Evolutionary conservation across 1,140 invertebrate species (phyloP).

Genomic region (Hyposmocoma kahamanoa): DNA sequence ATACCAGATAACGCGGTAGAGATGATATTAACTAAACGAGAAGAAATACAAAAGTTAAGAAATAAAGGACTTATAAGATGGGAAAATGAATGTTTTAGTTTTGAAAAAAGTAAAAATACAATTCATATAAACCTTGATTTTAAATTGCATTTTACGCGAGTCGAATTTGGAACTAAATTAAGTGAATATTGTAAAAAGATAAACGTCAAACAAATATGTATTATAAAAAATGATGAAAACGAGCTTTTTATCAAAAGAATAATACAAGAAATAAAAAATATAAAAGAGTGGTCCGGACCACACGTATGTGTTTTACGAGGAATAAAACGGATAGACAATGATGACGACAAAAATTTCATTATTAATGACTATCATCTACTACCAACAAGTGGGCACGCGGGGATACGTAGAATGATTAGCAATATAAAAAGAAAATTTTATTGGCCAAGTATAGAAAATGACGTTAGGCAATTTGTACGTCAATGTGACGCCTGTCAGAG

Average conservation of each 20-base stretch:
- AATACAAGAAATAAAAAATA: not conserved
- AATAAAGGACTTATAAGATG: not conserved
- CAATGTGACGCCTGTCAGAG: constrained; percentile 2
- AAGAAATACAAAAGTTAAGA: not conserved
- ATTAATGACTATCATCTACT: constrained; percentile 6
- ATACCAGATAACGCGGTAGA: constrained; percentile 4
- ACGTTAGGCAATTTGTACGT: not conserved
- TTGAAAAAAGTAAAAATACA: not conserved
- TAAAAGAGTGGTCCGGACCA: not conserved
- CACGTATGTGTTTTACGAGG: not conserved
- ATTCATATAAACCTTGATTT: not conserved
- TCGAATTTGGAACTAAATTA: not conserved
- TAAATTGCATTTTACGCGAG: not conserved
- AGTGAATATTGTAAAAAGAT: not conserved
- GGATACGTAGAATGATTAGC: constrained; percentile 1
- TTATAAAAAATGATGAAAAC: not conserved
- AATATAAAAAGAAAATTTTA: constrained; percentile 6
- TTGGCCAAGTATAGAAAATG: not conserved
- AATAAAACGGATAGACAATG: not conserved
- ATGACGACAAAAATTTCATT: not conserved
- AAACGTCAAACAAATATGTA: not conserved
- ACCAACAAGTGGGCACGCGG: constrained; percentile 2
- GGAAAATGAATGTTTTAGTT: not conserved
- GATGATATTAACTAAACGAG: not conserved
- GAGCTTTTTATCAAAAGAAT: not conserved